phyloP scores from a whole-genome alignment of 2,888 invertebrate species.

The Bursaphelenchus okinawaensis region DNA sequence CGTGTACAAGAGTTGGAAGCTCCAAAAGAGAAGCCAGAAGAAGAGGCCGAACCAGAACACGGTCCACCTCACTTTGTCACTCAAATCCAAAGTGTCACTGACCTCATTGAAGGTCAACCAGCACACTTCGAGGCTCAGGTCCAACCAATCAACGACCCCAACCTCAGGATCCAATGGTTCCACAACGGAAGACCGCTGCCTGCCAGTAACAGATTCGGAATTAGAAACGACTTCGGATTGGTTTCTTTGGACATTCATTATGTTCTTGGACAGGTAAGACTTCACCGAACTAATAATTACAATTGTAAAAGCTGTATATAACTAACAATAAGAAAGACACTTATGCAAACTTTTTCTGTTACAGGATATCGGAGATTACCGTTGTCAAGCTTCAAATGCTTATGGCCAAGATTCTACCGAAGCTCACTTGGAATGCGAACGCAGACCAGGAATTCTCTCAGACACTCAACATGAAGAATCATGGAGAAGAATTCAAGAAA shows the following conservation, averaged over 20 bases:
- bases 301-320: not conserved
- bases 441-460: constrained; percentile 62
- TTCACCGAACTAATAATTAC: not conserved
- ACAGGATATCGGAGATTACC: constrained; percentile 66
- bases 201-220: constrained; percentile 55
- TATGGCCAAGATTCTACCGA: constrained; percentile 77
- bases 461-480: constrained; percentile 90
- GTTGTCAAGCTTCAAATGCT: constrained; percentile 82
- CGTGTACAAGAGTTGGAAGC: constrained; percentile 72
- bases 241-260: constrained; percentile 81
- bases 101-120: constrained; percentile 85
- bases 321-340: not conserved
- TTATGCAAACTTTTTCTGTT: too few relatives aligned
- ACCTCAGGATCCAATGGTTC: constrained; percentile 65
- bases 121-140: constrained; percentile 88
- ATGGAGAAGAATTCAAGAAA: constrained; percentile 78
- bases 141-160: constrained; percentile 80
- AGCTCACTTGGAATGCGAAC: constrained; percentile 43
- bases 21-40: constrained; percentile 39
- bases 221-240: constrained; percentile 83
- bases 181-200: constrained; percentile 82
- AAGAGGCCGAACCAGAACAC: constrained; percentile 62
- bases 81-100: constrained; percentile 75
- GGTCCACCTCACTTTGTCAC: constrained; percentile 79
- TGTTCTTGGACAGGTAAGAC: constrained; percentile 73